phyloP scores from a whole-genome alignment of 2,113 vertebrate species.

The Python bivittatus region DNA sequence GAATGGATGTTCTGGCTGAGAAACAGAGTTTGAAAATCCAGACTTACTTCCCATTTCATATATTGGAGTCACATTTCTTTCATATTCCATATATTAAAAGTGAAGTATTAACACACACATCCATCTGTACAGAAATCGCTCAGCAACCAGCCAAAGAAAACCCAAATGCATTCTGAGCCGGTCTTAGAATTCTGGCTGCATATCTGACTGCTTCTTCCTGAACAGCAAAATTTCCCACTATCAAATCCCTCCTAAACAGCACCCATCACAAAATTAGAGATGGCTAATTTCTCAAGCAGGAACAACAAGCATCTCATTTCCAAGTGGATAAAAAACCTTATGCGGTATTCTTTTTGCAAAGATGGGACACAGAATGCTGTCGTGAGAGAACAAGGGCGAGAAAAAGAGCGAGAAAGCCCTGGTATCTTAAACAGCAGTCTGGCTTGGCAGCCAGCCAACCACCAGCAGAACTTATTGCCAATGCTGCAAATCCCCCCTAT shows the following conservation, averaged over 20 bases:
- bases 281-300: constrained; percentile 25
- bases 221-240: constrained; percentile 60
- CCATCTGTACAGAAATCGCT: not conserved
- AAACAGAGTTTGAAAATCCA: constrained; percentile 77
- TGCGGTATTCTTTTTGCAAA: constrained; percentile 27
- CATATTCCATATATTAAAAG: constrained; percentile 52
- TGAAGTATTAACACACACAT: not conserved
- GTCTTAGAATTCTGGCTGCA: constrained; percentile 66
- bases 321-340: constrained; percentile 52
- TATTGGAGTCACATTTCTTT: constrained; percentile 41
- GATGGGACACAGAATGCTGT: constrained; percentile 27
- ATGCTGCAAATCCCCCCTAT: constrained; percentile 71
- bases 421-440: constrained; percentile 59
- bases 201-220: constrained; percentile 65
- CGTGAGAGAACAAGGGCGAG: constrained; percentile 21
- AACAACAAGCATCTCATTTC: constrained; percentile 33
- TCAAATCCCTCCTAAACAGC: constrained; percentile 78
- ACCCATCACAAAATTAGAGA: constrained; percentile 59
- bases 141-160: constrained; percentile 51
- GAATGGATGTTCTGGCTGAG: constrained; percentile 76
- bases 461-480: constrained; percentile 72
- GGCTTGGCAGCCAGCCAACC: constrained; percentile 74
- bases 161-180: constrained; percentile 32
- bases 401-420: constrained; percentile 34
- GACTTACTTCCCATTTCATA: constrained; percentile 79